These are phyloP conservation scores for Coptodon rendalli DNA, from an alignment of 2,113 vertebrate genomes.

Conservation along the genomic window DNA sequence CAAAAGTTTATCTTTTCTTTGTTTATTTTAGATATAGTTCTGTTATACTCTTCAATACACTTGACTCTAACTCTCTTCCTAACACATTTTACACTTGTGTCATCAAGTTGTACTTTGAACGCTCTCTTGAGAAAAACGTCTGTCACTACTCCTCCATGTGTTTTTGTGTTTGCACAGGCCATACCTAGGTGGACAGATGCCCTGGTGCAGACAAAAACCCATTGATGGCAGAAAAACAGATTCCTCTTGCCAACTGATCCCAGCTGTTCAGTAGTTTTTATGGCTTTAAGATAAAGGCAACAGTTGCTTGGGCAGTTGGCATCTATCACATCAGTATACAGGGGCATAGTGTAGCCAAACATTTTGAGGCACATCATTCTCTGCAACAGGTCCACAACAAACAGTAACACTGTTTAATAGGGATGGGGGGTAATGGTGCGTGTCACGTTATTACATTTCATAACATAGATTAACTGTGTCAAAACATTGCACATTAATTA, in stretches of 20 bases:
- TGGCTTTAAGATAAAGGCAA: conserved; percentile 24
- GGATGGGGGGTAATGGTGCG: background rate
- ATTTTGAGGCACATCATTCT: background rate
- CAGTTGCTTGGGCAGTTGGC: conserved; percentile 46
- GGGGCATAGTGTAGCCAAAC: background rate
- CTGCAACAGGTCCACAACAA: background rate
- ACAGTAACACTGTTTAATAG: background rate
- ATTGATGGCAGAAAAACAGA: conserved; percentile 45
- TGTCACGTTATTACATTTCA: background rate
- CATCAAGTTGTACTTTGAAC: background rate
- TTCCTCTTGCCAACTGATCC: conserved; percentile 46
- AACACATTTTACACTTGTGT: background rate
- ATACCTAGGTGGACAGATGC: conserved; percentile 50
- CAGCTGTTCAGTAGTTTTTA: conserved; percentile 57
- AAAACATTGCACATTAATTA: background rate
- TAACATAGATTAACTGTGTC: background rate
- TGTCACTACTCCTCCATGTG: background rate
- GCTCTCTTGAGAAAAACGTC: background rate
- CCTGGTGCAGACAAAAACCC: conserved; percentile 40
- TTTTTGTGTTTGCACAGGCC: conserved; percentile 29
- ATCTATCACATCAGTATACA: background rate
- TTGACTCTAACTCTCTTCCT: background rate
- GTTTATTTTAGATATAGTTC: background rate
- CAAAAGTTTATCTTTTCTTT: background rate
- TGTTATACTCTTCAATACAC: background rate